A percentile compares a stretch with the other conserved stretches of the same genome.
Conservation (phyloP, 2,888 invertebrate species). For the Stictocephala bisonia region DNA sequence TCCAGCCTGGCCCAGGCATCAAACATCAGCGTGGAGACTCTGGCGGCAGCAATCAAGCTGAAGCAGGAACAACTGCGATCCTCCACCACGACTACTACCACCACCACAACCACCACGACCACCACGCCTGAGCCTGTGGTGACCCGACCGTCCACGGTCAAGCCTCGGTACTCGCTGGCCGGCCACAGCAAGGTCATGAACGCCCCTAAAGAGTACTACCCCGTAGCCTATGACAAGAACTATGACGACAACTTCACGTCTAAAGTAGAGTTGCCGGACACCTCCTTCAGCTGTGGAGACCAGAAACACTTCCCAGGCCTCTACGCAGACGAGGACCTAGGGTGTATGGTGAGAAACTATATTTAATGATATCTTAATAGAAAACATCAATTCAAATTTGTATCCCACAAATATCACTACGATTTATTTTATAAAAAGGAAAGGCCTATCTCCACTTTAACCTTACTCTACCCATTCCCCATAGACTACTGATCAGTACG, state of each 20-base stretch:
- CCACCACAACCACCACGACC: constrained; percentile 64
- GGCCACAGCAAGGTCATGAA: constrained; percentile 81
- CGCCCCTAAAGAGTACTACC: constrained; percentile 89
- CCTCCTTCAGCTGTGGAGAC: constrained; percentile 86
- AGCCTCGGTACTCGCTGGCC: constrained; percentile 60
- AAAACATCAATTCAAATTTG: too few relatives aligned
- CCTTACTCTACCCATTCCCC: too few relatives aligned
- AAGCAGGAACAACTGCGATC: constrained; percentile 42
- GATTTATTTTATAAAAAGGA: too few relatives aligned
- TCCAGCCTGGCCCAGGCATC: constrained; percentile 74
- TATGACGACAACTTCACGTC: constrained; percentile 84
- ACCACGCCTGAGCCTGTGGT: constrained; percentile 63
- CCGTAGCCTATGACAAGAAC: constrained; percentile 88
- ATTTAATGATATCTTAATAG: background rate
- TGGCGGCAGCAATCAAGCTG: constrained; percentile 76
- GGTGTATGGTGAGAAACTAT: constrained; percentile 81
- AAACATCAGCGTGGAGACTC: constrained; percentile 81
- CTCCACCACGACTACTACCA: constrained; percentile 66
- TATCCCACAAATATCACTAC: too few relatives aligned
- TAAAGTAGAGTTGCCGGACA: constrained; percentile 85
- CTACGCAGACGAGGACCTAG: constrained; percentile 88
- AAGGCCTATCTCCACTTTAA: too few relatives aligned
- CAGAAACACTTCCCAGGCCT: constrained; percentile 92
- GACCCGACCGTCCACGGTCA: constrained; percentile 57
- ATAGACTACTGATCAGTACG: too few relatives aligned